These are phyloP conservation scores for Epinotia bilunana DNA, from an alignment of 2,888 invertebrate species.

Conservation along the genomic window DNA sequence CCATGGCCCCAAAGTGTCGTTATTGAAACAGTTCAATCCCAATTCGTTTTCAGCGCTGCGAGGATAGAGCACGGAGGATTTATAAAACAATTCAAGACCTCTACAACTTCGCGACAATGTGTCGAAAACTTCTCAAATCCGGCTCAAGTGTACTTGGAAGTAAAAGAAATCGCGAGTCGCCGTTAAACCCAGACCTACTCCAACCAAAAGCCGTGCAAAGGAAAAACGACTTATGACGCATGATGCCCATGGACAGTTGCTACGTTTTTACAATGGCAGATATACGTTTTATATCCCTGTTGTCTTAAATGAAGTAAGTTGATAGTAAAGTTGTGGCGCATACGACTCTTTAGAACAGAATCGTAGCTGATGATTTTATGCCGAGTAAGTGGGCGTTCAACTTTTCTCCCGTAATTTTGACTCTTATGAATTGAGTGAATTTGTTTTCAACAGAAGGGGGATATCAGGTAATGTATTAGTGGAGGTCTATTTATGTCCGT, in stretches of 20 bases:
- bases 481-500: neutral
- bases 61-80: neutral
- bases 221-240: neutral
- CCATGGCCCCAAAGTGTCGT: neutral
- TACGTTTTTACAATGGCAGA: constrained; percentile 1
- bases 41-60: neutral
- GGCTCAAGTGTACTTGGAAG: neutral
- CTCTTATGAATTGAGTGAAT: constrained; percentile 17
- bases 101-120: neutral
- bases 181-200: neutral
- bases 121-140: neutral
- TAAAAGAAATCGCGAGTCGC: neutral
- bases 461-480: constrained; percentile 1
- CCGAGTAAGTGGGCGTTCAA: constrained; percentile 1
- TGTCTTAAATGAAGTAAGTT: neutral
- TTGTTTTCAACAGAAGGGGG: constrained; percentile 5
- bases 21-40: neutral
- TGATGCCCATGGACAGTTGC: neutral
- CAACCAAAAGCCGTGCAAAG: neutral
- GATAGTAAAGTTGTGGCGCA: neutral
- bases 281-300: neutral
- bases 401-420: neutral
- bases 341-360: neutral
- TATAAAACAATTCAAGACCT: neutral
- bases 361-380: constrained; percentile 2